phyloP scores from a whole-genome alignment of 2,797 vertebrate species.

The Hyperoplus immaculatus region DNA sequence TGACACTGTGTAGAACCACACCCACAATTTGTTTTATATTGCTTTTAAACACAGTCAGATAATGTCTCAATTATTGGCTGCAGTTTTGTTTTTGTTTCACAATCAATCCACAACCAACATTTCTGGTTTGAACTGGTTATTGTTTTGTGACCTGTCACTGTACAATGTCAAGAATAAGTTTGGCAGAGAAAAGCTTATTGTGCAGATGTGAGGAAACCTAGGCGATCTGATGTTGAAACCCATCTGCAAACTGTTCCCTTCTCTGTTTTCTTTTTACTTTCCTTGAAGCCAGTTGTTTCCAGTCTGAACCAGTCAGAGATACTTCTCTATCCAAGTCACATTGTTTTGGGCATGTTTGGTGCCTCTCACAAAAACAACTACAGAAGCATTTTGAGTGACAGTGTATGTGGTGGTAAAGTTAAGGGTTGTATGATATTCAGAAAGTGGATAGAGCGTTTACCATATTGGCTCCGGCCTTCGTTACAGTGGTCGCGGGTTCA shows the following conservation, averaged over 20 bases:
- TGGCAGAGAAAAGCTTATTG: background rate
- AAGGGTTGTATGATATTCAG: too few relatives aligned
- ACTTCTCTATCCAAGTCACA: background rate
- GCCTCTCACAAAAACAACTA: background rate
- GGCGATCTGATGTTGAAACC: background rate
- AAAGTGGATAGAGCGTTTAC: too few relatives aligned
- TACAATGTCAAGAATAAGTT: background rate
- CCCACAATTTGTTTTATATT: conserved; percentile 38
- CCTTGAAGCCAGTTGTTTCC: background rate
- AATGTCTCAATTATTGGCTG: background rate
- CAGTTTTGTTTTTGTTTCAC: background rate
- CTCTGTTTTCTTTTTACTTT: too few relatives aligned
- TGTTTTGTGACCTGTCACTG: background rate
- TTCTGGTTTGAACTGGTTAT: background rate
- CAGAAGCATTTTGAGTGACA: background rate
- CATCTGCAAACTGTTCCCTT: background rate
- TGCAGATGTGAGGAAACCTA: fast-evolving
- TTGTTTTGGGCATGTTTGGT: background rate
- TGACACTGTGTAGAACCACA: conserved; percentile 38
- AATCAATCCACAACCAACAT: background rate
- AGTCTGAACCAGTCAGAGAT: background rate
- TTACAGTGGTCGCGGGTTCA: too few relatives aligned
- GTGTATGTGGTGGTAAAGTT: too few relatives aligned
- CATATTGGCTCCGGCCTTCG: too few relatives aligned
- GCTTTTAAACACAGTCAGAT: background rate